Evolutionary conservation across 2,113 vertebrate species (phyloP).

Genomic region (Eclectus roratus): DNA sequence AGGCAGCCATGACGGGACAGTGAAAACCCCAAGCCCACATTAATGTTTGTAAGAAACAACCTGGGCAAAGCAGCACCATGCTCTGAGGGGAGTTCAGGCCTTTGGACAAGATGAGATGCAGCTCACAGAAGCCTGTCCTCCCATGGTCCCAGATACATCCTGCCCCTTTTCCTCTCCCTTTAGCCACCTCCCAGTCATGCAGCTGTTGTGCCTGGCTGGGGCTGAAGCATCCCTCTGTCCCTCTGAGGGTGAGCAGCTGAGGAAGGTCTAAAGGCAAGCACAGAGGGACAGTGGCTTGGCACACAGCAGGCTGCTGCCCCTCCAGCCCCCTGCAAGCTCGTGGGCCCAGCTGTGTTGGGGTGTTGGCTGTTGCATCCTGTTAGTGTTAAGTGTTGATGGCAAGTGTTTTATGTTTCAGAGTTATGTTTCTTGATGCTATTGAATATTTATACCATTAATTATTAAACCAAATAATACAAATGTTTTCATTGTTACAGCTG

Average conservation of each 20-base stretch:
- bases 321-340: rapidly evolving
- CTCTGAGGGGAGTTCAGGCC: background rate
- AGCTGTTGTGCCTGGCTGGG: background rate
- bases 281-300: background rate
- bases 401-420: background rate
- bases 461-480: background rate
- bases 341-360: too few relatives aligned
- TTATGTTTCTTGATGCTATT: background rate
- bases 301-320: too few relatives aligned
- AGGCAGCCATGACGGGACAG: background rate
- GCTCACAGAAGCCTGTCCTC: rapidly evolving
- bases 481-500: background rate
- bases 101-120: background rate
- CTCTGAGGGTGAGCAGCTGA: background rate
- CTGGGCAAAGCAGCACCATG: rapidly evolving
- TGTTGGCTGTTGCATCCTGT: background rate
- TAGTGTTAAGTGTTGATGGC: too few relatives aligned
- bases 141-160: rapidly evolving
- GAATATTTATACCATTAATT: background rate
- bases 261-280: background rate
- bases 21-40: background rate
- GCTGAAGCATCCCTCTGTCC: background rate
- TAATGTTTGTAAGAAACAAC: background rate
- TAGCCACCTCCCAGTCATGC: background rate
- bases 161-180: background rate